Percentiles rank a stretch among this genome's conserved stretches.
Evolutionary conservation across 1,140 invertebrate species (phyloP).

Genomic region (Drosophila auraria): DNA sequence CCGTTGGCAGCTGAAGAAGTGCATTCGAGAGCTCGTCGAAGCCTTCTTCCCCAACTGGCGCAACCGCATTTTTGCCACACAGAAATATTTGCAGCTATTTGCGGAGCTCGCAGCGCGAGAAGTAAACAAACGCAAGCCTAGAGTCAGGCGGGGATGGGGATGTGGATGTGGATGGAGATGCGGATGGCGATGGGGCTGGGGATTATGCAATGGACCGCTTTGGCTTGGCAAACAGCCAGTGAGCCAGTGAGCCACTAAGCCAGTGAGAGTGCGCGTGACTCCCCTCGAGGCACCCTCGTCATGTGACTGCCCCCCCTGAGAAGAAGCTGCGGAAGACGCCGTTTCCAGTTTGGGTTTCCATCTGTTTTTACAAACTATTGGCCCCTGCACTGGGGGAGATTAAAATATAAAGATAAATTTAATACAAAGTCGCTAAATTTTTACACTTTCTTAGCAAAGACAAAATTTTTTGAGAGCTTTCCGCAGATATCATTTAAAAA

Average conservation of each 20-base stretch:
- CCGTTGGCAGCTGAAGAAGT: constrained; percentile 27
- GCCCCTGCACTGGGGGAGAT: constrained; percentile 16
- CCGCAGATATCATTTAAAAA: no score
- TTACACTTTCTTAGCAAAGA: not conserved
- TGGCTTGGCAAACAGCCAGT: constrained; percentile 41
- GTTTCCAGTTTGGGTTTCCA: constrained; percentile 45
- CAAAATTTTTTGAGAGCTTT: no score
- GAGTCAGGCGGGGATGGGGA: constrained; percentile 1
- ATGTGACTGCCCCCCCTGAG: constrained; percentile 8
- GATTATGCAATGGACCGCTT: constrained; percentile 59
- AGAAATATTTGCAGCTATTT: constrained; percentile 58
- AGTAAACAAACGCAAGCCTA: constrained; percentile 55
- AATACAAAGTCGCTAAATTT: no score
- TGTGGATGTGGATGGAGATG: constrained; percentile 11
- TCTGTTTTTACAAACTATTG: constrained; percentile 37
- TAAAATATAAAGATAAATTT: not conserved
- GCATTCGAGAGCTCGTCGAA: constrained; percentile 44
- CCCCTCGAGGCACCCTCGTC: constrained; percentile 12
- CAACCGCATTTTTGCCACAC: constrained; percentile 63
- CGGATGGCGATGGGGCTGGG: constrained; percentile 11
- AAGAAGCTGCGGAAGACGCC: constrained; percentile 57
- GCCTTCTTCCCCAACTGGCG: constrained; percentile 56
- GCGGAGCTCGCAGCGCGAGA: constrained; percentile 49
- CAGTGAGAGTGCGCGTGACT: constrained; percentile 70
- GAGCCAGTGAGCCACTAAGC: constrained; percentile 37